These are phyloP conservation scores for Tethea ocularis DNA, from an alignment of 2,888 invertebrate species.

Conservation along the genomic window DNA sequence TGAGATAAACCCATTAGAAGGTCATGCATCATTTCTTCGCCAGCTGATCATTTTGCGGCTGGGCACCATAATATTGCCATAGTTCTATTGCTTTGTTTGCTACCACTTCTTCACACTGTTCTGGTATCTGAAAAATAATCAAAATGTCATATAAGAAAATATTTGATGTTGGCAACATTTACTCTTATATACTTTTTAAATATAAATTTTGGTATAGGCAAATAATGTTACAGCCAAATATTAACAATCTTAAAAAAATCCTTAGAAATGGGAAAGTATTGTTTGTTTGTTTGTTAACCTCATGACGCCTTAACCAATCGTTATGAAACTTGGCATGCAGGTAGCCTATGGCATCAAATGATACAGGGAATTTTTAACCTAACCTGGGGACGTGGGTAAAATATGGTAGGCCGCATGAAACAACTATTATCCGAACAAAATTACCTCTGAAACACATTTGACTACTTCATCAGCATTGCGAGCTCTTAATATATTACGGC, in stretches of 20 bases:
- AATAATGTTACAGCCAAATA: not conserved
- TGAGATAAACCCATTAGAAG: conserved; percentile 78
- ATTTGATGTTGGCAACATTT: conserved; percentile 10
- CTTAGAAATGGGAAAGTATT: too few species aligned
- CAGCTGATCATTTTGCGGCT: conserved; percentile 72
- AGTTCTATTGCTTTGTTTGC: conserved; percentile 93
- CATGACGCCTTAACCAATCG: too few species aligned
- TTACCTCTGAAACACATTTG: conserved; percentile 86
- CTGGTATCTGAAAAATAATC: conserved; percentile 84
- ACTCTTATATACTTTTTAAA: not conserved
- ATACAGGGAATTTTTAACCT: too few species aligned
- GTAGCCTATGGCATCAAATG: too few species aligned
- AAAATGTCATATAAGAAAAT: not conserved
- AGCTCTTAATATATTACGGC: conserved; percentile 86
- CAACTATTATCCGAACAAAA: too few species aligned
- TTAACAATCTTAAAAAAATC: too few species aligned
- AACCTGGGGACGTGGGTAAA: too few species aligned
- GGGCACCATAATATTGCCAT: conserved; percentile 92
- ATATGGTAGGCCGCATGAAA: too few species aligned
- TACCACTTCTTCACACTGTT: conserved; percentile 91
- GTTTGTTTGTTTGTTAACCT: too few species aligned
- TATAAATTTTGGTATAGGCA: not conserved
- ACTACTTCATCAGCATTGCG: conserved; percentile 84
- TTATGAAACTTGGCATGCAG: too few species aligned
- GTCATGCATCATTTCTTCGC: conserved; percentile 82